Conservation (phyloP, 2,797 vertebrate species). For the Hippocampus kuda region DNA sequence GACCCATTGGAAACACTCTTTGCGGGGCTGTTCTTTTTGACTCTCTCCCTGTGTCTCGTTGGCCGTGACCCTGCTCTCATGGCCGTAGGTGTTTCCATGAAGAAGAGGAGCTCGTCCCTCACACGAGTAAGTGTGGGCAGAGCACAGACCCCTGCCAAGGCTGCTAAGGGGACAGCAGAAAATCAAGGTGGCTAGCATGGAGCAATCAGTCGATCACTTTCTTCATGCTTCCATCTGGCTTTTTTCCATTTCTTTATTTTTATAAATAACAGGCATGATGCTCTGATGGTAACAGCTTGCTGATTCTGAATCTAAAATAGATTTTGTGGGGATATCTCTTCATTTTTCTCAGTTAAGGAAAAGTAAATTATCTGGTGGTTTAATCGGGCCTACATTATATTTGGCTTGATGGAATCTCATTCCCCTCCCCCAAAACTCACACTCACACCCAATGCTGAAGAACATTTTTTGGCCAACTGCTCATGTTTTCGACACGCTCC, state of each 20-base stretch:
- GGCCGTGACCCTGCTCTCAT: conserved; percentile 58
- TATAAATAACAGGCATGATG: conserved; percentile 48
- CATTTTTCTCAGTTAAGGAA: conserved; percentile 15
- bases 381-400: background rate
- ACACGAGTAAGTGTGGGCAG: conserved; percentile 74
- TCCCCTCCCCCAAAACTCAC: conserved; percentile 4
- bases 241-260: conserved; percentile 8
- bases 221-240: conserved; percentile 12
- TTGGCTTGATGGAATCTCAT: conserved; percentile 7
- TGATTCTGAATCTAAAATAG: conserved; percentile 21
- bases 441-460: conserved; percentile 11
- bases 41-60: conserved; percentile 23
- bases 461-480: conserved; percentile 7
- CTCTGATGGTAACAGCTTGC: conserved; percentile 22
- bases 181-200: conserved; percentile 76
- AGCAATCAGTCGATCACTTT: conserved; percentile 21
- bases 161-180: conserved; percentile 73
- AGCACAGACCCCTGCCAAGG: conserved; percentile 62
- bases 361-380: background rate
- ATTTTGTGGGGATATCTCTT: conserved; percentile 12
- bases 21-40: conserved; percentile 35
- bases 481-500: conserved; percentile 10
- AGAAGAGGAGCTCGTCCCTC: conserved; percentile 84
- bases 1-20: conserved; percentile 26
- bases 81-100: conserved; percentile 64